Evolutionary conservation across 2,113 vertebrate species (phyloP).

Genomic region (zebrafish (Danio rerio)): DNA sequence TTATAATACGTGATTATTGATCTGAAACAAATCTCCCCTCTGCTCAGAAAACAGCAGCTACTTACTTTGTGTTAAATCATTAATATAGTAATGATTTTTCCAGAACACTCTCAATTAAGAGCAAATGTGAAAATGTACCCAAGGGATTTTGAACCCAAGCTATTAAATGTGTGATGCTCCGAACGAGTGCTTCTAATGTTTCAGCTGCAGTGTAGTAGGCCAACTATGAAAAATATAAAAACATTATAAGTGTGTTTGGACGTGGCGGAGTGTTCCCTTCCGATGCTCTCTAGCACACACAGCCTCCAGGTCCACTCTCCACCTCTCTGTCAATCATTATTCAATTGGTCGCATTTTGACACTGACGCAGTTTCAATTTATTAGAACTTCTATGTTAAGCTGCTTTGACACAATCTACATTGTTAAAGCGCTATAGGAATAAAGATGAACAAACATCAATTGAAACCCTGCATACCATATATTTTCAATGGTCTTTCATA

Average conservation of each 20-base stretch:
- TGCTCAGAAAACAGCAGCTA: slow-evolving; percentile 81
- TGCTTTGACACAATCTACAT: too few relatives aligned
- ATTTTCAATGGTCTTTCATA: background rate
- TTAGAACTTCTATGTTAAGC: too few relatives aligned
- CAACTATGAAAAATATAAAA: background rate
- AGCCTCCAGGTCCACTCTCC: background rate
- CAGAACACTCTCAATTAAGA: slow-evolving; percentile 84
- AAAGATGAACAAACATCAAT: too few relatives aligned
- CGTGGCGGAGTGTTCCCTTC: background rate
- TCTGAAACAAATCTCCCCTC: slow-evolving; percentile 78
- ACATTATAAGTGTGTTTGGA: slow-evolving; percentile 1
- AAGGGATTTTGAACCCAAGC: slow-evolving; percentile 73
- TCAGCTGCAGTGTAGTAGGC: background rate
- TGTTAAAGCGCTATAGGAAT: too few relatives aligned
- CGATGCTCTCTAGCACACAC: background rate
- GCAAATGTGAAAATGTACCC: slow-evolving; percentile 78
- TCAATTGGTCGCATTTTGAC: background rate
- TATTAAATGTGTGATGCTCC: slow-evolving; percentile 78
- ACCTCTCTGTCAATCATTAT: background rate
- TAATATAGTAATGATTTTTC: slow-evolving; percentile 86
- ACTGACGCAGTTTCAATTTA: too few relatives aligned
- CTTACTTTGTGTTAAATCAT: slow-evolving; percentile 86
- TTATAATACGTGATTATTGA: slow-evolving; percentile 82
- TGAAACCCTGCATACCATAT: background rate
- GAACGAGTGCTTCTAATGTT: slow-evolving; percentile 17